Conservation (phyloP, 2,888 invertebrate species). For the Pharmacophagus antenor region DNA sequence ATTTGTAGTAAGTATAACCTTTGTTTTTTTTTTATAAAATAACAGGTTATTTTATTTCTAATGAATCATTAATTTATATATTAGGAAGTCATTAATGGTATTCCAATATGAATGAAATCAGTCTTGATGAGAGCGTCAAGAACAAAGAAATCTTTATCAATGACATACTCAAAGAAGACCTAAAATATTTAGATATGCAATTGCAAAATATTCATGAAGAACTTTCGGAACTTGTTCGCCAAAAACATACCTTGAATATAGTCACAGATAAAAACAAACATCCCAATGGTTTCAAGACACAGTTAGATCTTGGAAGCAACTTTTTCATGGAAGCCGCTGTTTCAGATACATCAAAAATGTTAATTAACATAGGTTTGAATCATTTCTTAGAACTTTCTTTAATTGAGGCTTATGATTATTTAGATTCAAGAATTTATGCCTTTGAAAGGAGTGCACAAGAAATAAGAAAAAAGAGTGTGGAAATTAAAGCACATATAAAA, state of each 20-base stretch:
- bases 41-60: neutral
- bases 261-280: conserved; percentile 78
- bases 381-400: conserved; percentile 87
- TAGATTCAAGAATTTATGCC: conserved; percentile 84
- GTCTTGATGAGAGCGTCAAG: conserved; percentile 47
- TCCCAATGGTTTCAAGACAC: conserved; percentile 68
- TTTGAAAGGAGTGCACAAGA: conserved; percentile 83
- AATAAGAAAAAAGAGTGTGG: conserved; percentile 84
- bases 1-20: no score
- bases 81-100: neutral
- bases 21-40: no score
- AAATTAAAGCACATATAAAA: conserved; percentile 89
- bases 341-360: conserved; percentile 82
- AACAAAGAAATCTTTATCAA: conserved; percentile 89
- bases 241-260: conserved; percentile 85
- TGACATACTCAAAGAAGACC: conserved; percentile 86
- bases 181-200: conserved; percentile 81
- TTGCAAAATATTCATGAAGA: conserved; percentile 84
- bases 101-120: conserved; percentile 47
- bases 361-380: conserved; percentile 88
- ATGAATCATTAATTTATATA: neutral
- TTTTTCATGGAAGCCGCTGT: conserved; percentile 90
- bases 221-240: conserved; percentile 86
- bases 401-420: conserved; percentile 86
- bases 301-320: conserved; percentile 90